Conservation (phyloP, 1,140 invertebrate genomes). For the Drosophila trapezifrons region DNA sequence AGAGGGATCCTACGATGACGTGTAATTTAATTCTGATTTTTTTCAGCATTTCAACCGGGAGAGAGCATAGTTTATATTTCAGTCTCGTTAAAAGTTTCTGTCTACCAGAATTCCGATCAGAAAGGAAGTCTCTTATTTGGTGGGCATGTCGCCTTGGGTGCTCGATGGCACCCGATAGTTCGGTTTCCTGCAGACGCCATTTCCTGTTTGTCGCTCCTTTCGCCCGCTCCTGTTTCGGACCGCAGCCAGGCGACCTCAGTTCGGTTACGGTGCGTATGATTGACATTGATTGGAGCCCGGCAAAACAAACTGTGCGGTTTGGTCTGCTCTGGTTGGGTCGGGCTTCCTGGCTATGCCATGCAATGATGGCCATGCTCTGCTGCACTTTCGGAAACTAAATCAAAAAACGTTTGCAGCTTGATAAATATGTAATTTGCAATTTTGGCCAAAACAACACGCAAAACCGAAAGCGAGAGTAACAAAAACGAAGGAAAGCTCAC, state of each 20-base stretch:
- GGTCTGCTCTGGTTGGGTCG: constrained; percentile 2
- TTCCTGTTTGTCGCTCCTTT: constrained; percentile 13
- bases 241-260: constrained; percentile 33
- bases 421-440: constrained; percentile 62
- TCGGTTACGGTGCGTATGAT: constrained; percentile 53
- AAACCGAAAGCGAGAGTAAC: constrained; percentile 4
- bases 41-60: not conserved
- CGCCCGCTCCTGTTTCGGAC: not conserved
- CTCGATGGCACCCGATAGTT: not conserved
- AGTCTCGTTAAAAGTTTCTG: too few species aligned
- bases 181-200: constrained; percentile 2
- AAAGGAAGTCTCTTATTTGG: constrained; percentile 10
- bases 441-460: constrained; percentile 46
- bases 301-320: constrained; percentile 33
- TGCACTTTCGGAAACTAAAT: constrained; percentile 50
- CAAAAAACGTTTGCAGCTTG: constrained; percentile 57
- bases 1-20: constrained; percentile 6
- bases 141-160: constrained; percentile 4
- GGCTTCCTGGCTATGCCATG: not conserved
- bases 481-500: constrained; percentile 18
- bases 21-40: constrained; percentile 36
- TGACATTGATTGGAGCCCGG: constrained; percentile 51
- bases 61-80: constrained; percentile 3
- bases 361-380: constrained; percentile 22
- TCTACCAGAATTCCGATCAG: constrained; percentile 12